Base-by-base conservation (phyloP, 2,888 invertebrate genomes). In the Himalopsyche kuldschensis region DNA sequence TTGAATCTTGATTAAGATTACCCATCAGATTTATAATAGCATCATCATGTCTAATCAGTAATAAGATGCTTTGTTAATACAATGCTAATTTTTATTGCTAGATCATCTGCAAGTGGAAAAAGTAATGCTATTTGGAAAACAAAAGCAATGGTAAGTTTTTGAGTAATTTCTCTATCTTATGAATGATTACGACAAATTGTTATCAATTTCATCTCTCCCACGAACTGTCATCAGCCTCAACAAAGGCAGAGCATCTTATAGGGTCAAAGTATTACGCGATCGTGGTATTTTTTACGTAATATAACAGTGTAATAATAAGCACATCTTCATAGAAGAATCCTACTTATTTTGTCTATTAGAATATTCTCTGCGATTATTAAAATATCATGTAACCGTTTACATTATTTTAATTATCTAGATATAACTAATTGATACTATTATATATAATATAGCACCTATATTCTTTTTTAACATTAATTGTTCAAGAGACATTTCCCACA, bases 151-250 rank as follows among this genome's bases (percentile, higher is more conserved):
- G 15, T 31, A 32, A 75, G 76, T 79, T 82, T 27, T 41, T 82
- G 79, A 41, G 55, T 79, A 76, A 77, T 84, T 81, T 84, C 82
- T 79, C 81, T 84, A 79, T 32, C 81, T 84, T 80, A 84, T 84
- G 84, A 82, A 75, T 24, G 82, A 82, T 84, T 82, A 80, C 84
- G 82, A 46, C 82, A 78, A 35, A 78, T 80, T 48, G 75, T 84
- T 84, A 84, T 84, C 84, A 84, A 82, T 84, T 82, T 80, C 84
- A 82, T 84, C 84, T 84, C 82, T 84, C 84, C 82, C 84, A 84
- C 84, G 84, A 78, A 17, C 32, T 84, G 80, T 11, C 69, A 15
- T 30, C 69, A 69, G 3, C 69, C 11, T 15, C 69, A 27, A 69
- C 30, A 0, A 69, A 69, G 30, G 69, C 69, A 69, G 30, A 69